Evolutionary conservation across 2,113 vertebrate species (phyloP), one percentile per base, ranked within the genome.

Genomic region (Sinocyclocheilus anophthalmus): DNA sequence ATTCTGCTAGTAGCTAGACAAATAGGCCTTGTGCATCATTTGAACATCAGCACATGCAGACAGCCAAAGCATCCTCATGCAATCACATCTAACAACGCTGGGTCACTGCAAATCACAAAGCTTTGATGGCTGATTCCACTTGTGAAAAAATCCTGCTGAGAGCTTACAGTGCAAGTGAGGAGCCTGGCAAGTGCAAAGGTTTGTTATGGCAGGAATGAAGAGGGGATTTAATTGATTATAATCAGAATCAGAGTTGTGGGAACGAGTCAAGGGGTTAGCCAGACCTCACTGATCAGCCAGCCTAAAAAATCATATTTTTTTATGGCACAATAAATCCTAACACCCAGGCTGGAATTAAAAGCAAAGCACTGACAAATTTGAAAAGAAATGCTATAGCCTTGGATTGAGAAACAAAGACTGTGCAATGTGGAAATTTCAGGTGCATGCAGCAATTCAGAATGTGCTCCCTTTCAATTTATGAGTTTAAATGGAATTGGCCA

Each of bases 371-470:
- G 53, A 16, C 50, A 79, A 87, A 88, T 75, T 86, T 75, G 24
- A 90, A 85, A 85, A 88, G 86, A 88, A 70, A 87, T 84, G 48
- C 63, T 30, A 69, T 85, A 4, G 11, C 80, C 84, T 87, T 77
- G 42, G 75, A 90, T 61, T 24, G 18, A 63, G 83, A 89, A 90
- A 91, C 84, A 89, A 88, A 92, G 88, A 42, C 42, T 37, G 2
- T 37, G 33, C 4, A 37, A 37, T 37, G 33, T 37, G 33, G 42
- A 45, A 45, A 10, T 45, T 10, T 1, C 42, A 45, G 42, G 2
- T 45, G 42, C 42, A 45, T 45, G 10, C 45, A 48, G 45, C 45
- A 48, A 48, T 11, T 48, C 45, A 12, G 45, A 48, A 48, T 48
- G 11, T 10, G 10, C 45, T 48, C 10, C 45, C 45, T 48, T 48